Evolutionary conservation across 2,113 vertebrate species (phyloP).

Genomic region (Willisornis vidua): DNA sequence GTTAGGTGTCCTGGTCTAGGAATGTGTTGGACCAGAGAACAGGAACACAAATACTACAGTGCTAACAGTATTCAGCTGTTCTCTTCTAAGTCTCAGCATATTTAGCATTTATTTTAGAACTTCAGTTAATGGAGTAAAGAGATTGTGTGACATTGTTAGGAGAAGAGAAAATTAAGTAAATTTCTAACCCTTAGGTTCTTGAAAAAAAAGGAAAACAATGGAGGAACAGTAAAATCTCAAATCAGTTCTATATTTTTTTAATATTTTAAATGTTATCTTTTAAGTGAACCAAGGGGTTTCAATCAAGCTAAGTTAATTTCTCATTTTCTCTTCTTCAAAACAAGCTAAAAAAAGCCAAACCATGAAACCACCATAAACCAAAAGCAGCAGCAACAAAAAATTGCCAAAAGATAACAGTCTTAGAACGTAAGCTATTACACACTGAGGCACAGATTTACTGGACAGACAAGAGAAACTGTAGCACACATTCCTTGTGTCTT

Average conservation of each 20-base stretch:
- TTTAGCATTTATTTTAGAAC: neutral
- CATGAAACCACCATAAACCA: neutral
- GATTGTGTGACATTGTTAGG: neutral
- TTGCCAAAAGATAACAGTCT: neutral
- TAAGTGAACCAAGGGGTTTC: neutral
- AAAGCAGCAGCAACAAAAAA: neutral
- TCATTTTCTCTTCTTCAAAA: neutral
- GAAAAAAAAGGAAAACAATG: neutral
- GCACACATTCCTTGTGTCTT: neutral
- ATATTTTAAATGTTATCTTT: neutral
- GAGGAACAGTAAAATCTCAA: neutral
- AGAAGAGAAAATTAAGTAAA: neutral
- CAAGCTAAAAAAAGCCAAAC: rapidly evolving
- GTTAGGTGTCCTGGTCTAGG: neutral
- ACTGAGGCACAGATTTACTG: neutral
- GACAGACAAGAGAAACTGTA: neutral
- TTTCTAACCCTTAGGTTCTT: neutral
- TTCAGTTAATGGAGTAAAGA: neutral
- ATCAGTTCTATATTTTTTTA: neutral
- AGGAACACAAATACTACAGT: neutral
- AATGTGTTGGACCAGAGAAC: neutral
- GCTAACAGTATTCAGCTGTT: neutral
- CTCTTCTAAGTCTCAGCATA: neutral
- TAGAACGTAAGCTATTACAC: neutral
- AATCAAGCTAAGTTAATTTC: neutral